Evolutionary conservation across 2,888 invertebrate genomes (phyloP), one percentile per base, ranked within the genome.

Genomic region (Lysandra coridon): DNA sequence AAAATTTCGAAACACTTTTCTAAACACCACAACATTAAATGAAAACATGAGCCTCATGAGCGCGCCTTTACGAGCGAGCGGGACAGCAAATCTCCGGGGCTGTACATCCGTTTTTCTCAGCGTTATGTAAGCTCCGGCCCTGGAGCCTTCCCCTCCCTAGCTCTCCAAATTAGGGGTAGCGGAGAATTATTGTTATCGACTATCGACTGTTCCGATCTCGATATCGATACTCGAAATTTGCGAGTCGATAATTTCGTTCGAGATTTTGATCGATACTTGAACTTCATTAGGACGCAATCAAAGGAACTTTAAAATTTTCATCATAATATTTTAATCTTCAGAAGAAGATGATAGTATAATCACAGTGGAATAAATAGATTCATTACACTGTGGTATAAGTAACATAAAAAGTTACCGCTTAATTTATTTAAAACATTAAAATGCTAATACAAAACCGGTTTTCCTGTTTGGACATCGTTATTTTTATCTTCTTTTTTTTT

Each of bases 71-170:
- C 40, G 93, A 84, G 91, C 83, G 91, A 94, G 88, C 80, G 92
- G 89, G 94, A 93, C 82, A 83, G 87, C 84, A 83, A 83, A 86
- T 83, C 84, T 86, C 87, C 85, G 87, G 88, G 88, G 89, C 83
- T 84, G 88, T 89, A 91, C 92, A 91, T 92, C 92, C 93, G 92
- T 89, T 93, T 92, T 92, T 88, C 93, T 90, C 92, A 80, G 85
- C 88, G 91, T 94, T 94, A 94, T 92, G 91, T 94, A 94, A 94
- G 94, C 92, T 91, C 88, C 91, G 87, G 91, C 91, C 92, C 92
- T 88, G 92, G 92, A 92, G 92, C 92, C 90, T 89, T 86, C 87
- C 85, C 81, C 83, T 83, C 83, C 82, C 82, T 81, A 80, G 81
- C 79, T 76, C 80, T 76, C 75, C 14, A 60, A 73, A 74, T 53